phyloP scores from a whole-genome alignment of 2,888 invertebrate genomes.

The Trilocha varians region DNA sequence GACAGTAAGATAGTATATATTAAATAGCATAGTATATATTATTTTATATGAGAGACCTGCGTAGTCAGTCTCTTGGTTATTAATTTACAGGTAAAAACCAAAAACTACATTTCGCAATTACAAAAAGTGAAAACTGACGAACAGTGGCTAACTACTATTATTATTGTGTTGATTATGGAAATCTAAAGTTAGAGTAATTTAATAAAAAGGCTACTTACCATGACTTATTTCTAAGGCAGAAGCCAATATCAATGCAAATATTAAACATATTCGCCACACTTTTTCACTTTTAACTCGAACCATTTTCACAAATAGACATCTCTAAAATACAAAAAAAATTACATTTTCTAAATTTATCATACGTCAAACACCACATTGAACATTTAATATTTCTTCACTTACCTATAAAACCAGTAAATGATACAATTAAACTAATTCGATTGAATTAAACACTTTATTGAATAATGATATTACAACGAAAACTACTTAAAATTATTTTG shows the following conservation, averaged over 20 bases:
- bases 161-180: neutral
- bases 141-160: no score
- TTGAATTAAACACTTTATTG: neutral
- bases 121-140: no score
- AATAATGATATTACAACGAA: neutral
- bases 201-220: constrained; percentile 21
- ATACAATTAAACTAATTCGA: neutral
- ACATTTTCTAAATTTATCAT: neutral
- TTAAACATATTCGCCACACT: constrained; percentile 16
- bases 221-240: constrained; percentile 16
- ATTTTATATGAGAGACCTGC: no score
- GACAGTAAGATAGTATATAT: no score
- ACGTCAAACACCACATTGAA: neutral
- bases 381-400: neutral
- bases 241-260: constrained; percentile 16
- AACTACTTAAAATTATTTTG: constrained; percentile 4
- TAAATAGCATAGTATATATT: no score
- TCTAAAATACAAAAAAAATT: constrained; percentile 14
- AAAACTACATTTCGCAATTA: no score
- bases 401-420: neutral
- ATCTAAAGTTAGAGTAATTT: no score
- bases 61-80: no score
- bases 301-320: constrained; percentile 15
- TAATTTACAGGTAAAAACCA: no score
- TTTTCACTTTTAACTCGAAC: constrained; percentile 5